phyloP scores from a whole-genome alignment of 1,140 invertebrate genomes.

The Caenorhabditis tropicalis region DNA sequence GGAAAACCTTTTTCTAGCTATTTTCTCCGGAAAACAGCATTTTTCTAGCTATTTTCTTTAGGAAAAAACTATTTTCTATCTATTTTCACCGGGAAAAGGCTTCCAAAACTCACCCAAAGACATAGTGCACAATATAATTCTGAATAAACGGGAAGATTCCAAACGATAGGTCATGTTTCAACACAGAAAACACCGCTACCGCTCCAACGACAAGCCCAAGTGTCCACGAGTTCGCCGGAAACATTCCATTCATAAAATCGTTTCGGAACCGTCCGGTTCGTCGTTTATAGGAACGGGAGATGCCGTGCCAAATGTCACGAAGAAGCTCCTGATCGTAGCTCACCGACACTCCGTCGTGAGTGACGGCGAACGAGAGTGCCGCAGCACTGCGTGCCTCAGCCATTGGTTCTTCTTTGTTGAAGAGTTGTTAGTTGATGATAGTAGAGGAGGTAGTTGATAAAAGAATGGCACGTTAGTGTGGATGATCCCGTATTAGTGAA shows the following conservation, averaged over 20 bases:
- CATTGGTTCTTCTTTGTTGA: conserved; percentile 77
- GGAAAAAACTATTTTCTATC: too few species aligned
- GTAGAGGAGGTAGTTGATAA: too few species aligned
- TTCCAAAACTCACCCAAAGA: conserved; percentile 72
- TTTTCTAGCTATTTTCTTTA: too few species aligned
- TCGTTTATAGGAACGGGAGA: conserved; percentile 91
- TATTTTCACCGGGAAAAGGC: too few species aligned
- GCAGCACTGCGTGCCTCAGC: conserved; percentile 98
- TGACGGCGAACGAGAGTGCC: conserved; percentile 89
- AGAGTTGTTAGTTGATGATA: too few species aligned
- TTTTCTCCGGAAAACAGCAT: too few species aligned
- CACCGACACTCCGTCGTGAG: conserved; percentile 94
- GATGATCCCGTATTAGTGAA: too few species aligned
- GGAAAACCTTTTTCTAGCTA: too few species aligned
- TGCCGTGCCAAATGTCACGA: conserved; percentile 78
- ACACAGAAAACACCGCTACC: conserved; percentile 83
- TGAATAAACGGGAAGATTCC: conserved; percentile 72
- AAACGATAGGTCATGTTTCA: conserved; percentile 76
- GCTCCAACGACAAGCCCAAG: conserved; percentile 82
- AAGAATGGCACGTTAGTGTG: too few species aligned
- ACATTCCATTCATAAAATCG: conserved; percentile 90
- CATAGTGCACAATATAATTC: conserved; percentile 66
- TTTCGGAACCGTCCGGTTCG: conserved; percentile 89
- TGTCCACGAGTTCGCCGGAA: conserved; percentile 88
- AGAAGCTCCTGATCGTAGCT: conserved; percentile 91